Conservation (phyloP, 2,113 vertebrate species). For the Periophthalmodon schlosseri region DNA sequence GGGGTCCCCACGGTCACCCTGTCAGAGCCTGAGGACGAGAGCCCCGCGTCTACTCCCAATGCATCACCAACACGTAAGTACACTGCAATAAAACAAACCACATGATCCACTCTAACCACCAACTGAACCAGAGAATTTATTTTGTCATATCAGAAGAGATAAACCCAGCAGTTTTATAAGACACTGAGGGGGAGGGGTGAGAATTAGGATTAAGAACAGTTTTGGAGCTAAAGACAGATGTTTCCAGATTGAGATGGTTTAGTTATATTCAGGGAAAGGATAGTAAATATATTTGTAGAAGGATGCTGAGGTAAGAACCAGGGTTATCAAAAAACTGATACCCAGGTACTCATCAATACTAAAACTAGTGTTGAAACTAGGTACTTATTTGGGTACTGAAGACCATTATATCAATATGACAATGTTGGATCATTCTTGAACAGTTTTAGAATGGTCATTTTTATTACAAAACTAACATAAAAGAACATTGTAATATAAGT, state of each 20-base stretch:
- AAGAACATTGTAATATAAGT: too few species aligned
- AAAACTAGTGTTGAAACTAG: too few species aligned
- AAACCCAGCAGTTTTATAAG: neutral
- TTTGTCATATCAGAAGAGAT: too few species aligned
- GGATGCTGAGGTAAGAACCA: neutral
- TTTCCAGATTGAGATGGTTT: neutral
- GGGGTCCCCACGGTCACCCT: constrained; percentile 90
- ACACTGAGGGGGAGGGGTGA: neutral
- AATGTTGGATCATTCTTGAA: too few species aligned
- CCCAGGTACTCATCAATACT: too few species aligned
- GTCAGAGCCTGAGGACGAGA: constrained; percentile 96
- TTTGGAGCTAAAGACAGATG: neutral
- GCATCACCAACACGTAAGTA: constrained; percentile 87
- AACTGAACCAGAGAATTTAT: too few species aligned
- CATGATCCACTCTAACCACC: too few species aligned
- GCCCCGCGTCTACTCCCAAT: constrained; percentile 88
- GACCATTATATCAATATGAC: too few species aligned
- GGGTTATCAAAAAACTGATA: too few species aligned
- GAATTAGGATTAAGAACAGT: neutral
- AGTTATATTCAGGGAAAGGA: neutral
- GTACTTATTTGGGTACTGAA: too few species aligned
- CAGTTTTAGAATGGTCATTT: too few species aligned
- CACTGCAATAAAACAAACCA: neutral
- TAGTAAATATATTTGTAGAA: neutral
- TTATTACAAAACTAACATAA: too few species aligned